Evolutionary conservation across 2,113 vertebrate species (phyloP).

Genomic region (Myxocyprinus asiaticus): DNA sequence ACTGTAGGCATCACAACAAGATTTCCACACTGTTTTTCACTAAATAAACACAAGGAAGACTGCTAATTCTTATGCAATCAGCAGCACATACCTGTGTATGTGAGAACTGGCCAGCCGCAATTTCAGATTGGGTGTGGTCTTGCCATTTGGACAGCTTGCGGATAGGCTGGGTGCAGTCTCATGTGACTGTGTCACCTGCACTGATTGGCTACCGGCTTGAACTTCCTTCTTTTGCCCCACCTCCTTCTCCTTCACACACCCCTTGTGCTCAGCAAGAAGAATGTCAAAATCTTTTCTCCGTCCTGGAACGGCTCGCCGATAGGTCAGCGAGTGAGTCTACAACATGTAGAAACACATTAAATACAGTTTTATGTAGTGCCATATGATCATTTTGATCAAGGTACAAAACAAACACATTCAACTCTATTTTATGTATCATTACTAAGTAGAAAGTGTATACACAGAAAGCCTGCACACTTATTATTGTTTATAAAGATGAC

Average conservation of each 20-base stretch:
- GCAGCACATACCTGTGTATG: constrained; percentile 80
- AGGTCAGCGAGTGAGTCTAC: constrained; percentile 95
- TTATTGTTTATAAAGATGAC: too few species aligned
- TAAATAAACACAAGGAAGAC: too few species aligned
- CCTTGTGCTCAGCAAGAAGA: constrained; percentile 96
- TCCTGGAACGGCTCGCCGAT: constrained; percentile 91
- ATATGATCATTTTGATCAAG: too few species aligned
- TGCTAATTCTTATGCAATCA: too few species aligned
- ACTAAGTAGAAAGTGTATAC: too few species aligned
- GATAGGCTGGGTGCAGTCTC: constrained; percentile 76
- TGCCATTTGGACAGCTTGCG: constrained; percentile 80
- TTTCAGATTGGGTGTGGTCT: constrained; percentile 86
- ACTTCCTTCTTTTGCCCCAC: constrained; percentile 80
- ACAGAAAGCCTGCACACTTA: too few species aligned
- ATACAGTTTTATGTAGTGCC: too few species aligned
- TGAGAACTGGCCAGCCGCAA: constrained; percentile 83
- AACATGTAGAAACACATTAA: not conserved
- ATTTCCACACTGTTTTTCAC: too few species aligned
- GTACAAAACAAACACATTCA: too few species aligned
- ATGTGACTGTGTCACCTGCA: constrained; percentile 63
- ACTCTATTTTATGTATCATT: too few species aligned
- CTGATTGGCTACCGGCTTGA: constrained; percentile 49
- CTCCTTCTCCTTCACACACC: constrained; percentile 89
- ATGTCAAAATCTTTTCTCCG: constrained; percentile 91
- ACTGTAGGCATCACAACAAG: too few species aligned